These are phyloP conservation scores for Altica lythri DNA, from an alignment of 2,888 invertebrate genomes.

Conservation along the genomic window DNA sequence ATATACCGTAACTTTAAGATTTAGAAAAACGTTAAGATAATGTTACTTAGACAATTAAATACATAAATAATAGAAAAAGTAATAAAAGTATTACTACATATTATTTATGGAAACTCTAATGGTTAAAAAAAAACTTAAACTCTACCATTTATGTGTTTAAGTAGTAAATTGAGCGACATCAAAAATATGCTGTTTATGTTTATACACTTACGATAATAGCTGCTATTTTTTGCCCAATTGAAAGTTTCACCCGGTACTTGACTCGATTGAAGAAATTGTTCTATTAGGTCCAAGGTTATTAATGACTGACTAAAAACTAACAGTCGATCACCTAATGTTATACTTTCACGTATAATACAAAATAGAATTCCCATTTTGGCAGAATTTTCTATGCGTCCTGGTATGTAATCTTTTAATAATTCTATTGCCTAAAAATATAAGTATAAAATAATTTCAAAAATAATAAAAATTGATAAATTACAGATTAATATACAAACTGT, in stretches of 20 bases:
- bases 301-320: constrained; percentile 96
- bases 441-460: constrained; percentile 5
- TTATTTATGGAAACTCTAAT: no score
- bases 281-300: constrained; percentile 92
- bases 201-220: constrained; percentile 92
- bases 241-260: constrained; percentile 70
- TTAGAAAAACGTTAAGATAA: no score
- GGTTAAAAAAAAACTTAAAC: no score
- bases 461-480: no score
- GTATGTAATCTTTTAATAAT: constrained; percentile 80
- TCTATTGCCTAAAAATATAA: constrained; percentile 67
- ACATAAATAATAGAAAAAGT: no score
- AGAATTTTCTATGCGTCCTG: constrained; percentile 89
- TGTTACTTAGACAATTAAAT: no score
- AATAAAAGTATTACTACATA: no score
- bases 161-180: no score
- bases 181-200: no score
- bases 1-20: no score
- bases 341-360: constrained; percentile 86
- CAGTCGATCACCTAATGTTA: constrained; percentile 85
- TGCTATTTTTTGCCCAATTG: constrained; percentile 83
- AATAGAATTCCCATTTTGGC: constrained; percentile 95
- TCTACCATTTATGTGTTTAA: no score
- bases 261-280: constrained; percentile 84
- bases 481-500: constrained; percentile 1